Evolutionary conservation across 1,140 invertebrate species (phyloP).

Genomic region (Drosophila pachea): DNA sequence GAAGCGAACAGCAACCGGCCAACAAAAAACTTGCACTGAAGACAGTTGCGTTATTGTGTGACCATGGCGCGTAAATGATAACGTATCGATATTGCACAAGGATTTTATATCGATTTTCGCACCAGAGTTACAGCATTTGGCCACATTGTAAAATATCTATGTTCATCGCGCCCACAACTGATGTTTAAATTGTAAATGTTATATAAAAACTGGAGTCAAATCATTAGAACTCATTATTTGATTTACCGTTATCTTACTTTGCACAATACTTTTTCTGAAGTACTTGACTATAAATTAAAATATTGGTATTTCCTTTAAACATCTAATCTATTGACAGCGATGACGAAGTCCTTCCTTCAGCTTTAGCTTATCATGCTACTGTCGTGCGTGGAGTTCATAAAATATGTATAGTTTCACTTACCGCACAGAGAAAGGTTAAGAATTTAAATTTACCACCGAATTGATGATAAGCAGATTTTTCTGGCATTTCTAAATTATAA

Average conservation of each 20-base stretch:
- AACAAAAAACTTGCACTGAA: conserved; percentile 36
- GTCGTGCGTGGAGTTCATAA: too few species aligned
- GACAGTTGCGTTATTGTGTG: conserved; percentile 28
- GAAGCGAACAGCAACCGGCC: conserved; percentile 35
- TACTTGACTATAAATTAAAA: background rate
- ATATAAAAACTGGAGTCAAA: too few species aligned
- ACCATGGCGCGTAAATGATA: conserved; percentile 11
- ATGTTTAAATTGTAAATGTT: background rate
- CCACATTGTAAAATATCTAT: conserved; percentile 12
- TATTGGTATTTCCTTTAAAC: background rate
- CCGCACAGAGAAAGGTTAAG: conserved; percentile 6
- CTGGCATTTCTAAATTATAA: background rate
- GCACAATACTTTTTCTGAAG: too few species aligned
- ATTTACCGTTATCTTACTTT: too few species aligned
- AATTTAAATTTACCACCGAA: conserved; percentile 3
- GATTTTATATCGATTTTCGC: background rate
- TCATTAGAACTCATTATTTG: too few species aligned
- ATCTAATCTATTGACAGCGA: background rate
- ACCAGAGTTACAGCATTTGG: background rate
- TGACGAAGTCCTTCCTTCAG: background rate
- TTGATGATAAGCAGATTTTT: background rate
- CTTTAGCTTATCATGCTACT: too few species aligned
- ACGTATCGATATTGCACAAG: conserved; percentile 25
- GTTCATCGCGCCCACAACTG: background rate
- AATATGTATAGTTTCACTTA: background rate